Conservation (phyloP, 2,113 vertebrate species). For the Cnemophilus loriae region DNA sequence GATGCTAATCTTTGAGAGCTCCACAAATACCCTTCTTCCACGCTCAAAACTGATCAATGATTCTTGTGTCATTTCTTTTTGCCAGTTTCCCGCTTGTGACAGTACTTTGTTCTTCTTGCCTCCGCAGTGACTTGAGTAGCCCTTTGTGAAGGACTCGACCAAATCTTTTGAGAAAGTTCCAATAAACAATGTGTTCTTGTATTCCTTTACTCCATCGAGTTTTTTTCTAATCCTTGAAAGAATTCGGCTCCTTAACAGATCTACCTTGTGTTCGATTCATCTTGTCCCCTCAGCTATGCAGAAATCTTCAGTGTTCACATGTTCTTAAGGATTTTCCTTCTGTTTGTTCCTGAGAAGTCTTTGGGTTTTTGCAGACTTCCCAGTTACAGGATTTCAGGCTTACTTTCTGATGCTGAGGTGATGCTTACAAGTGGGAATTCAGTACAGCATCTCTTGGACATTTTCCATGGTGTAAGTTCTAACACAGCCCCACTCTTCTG, state of each 20-base stretch:
- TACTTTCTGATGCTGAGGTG: background rate
- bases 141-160: conserved; percentile 22
- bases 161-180: conserved; percentile 22
- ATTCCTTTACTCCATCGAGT: background rate
- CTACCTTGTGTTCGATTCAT: conserved; percentile 37
- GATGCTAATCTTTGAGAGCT: background rate
- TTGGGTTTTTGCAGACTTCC: background rate
- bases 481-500: background rate
- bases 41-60: background rate
- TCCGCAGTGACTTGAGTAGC: conserved; percentile 1
- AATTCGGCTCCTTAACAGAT: conserved; percentile 9
- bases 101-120: conserved; percentile 36
- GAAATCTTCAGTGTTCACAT: background rate
- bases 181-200: conserved; percentile 26
- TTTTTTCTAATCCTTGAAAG: conserved; percentile 42
- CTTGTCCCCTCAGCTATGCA: background rate
- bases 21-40: background rate
- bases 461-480: background rate
- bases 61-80: background rate
- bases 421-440: background rate
- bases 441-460: fast-evolving
- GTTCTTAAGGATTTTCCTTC: background rate
- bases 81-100: background rate
- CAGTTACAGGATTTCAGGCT: background rate
- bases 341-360: background rate